Evolutionary conservation across 2,888 invertebrate genomes (phyloP).

Genomic region (Ochropleura plecta): DNA sequence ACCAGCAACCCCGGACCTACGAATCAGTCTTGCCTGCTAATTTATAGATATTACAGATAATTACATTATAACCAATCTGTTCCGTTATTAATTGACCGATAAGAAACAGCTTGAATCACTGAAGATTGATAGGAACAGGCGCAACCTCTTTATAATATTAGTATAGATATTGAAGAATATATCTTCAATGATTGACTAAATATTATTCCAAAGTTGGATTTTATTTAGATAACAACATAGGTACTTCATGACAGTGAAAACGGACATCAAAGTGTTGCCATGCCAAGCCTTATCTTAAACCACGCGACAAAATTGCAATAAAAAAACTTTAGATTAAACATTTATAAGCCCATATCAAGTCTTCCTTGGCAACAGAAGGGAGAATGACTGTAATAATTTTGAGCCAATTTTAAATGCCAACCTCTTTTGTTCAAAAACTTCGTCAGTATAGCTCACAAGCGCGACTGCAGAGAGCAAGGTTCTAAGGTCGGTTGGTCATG

Average conservation of each 20-base stretch:
- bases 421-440: background rate
- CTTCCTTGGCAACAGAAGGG: conserved; percentile 4
- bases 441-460: background rate
- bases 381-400: background rate
- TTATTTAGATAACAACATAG: background rate
- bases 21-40: background rate
- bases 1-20: no score
- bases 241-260: background rate
- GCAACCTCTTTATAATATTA: no score
- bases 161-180: background rate
- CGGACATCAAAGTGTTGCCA: conserved; percentile 21
- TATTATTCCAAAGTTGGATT: background rate
- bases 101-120: background rate
- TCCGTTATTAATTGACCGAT: conserved; percentile 6
- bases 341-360: background rate
- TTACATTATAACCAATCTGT: background rate
- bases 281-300: conserved; percentile 14
- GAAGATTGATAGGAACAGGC: background rate
- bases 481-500: background rate
- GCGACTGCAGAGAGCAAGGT: background rate
- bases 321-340: conserved; percentile 21
- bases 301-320: conserved; percentile 22
- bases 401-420: background rate
- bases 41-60: background rate
- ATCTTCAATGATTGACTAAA: background rate